Conservation (phyloP, 1,140 invertebrate genomes). For the Hydropsyche tenuis region DNA sequence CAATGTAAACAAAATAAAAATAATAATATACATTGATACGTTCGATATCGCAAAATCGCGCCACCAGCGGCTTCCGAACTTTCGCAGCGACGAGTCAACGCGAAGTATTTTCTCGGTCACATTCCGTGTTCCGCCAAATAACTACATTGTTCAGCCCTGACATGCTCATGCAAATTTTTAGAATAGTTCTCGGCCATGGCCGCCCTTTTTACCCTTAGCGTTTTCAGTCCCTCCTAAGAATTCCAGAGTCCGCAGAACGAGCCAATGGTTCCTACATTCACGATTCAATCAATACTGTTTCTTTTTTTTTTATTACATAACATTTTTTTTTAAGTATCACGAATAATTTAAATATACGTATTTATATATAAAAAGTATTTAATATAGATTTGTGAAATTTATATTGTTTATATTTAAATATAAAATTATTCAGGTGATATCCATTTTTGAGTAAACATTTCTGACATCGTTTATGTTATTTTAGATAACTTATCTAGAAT, state of each 20-base stretch:
- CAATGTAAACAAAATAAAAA: neutral
- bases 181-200: slow-evolving; percentile 27
- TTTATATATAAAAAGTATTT: too few relatives aligned
- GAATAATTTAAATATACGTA: too few relatives aligned
- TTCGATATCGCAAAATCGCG: neutral
- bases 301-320: too few relatives aligned
- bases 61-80: slow-evolving; percentile 5
- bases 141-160: slow-evolving; percentile 38
- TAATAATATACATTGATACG: neutral
- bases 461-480: too few relatives aligned
- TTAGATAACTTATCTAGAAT: too few relatives aligned
- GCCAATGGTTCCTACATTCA: too few relatives aligned
- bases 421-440: too few relatives aligned
- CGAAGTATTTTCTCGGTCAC: slow-evolving; percentile 22
- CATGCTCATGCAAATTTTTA: slow-evolving; percentile 37
- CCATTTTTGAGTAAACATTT: too few relatives aligned
- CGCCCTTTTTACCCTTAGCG: neutral
- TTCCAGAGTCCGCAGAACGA: neutral
- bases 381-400: too few relatives aligned
- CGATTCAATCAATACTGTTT: slow-evolving; percentile 9
- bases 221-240: neutral
- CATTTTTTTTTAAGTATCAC: too few relatives aligned
- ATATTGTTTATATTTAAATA: too few relatives aligned
- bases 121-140: slow-evolving; percentile 35
- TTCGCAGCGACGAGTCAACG: slow-evolving; percentile 5